A percentile compares a stretch with the other conserved stretches of the same genome.
Evolutionary conservation across 2,888 invertebrate genomes (phyloP).

Genomic region (Alcis repandata): DNA sequence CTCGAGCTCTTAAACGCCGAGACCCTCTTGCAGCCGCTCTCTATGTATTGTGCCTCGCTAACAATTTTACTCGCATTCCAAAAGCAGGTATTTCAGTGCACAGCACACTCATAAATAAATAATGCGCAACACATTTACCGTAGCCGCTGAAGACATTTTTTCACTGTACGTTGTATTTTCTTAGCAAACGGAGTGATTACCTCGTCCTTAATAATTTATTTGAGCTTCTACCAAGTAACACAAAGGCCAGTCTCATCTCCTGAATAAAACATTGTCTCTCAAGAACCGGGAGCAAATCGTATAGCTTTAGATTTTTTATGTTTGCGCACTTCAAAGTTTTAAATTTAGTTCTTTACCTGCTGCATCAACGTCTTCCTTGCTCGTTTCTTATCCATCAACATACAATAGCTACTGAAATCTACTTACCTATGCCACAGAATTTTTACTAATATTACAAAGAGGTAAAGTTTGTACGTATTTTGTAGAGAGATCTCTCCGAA

Average conservation of each 20-base stretch:
- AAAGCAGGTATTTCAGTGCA: conserved; percentile 52
- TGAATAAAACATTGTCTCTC: conserved; percentile 79
- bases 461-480: too few relatives aligned
- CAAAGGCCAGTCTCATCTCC: conserved; percentile 76
- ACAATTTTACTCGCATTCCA: conserved; percentile 45
- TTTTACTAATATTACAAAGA: too few relatives aligned
- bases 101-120: conserved; percentile 56
- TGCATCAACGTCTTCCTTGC: neutral
- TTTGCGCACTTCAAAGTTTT: conserved; percentile 49
- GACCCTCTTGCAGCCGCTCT: conserved; percentile 46
- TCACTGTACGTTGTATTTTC: conserved; percentile 67
- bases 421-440: too few relatives aligned
- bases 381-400: neutral
- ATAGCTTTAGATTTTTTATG: conserved; percentile 58
- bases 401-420: too few relatives aligned
- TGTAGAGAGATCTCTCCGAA: too few relatives aligned
- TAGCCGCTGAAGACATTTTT: conserved; percentile 66
- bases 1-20: conserved; percentile 48
- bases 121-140: conserved; percentile 60
- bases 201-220: conserved; percentile 79
- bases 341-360: conserved; percentile 29
- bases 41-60: conserved; percentile 41
- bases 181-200: conserved; percentile 77
- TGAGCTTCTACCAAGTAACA: conserved; percentile 74
- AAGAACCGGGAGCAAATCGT: conserved; percentile 66